Evolutionary conservation across 2,113 vertebrate species (phyloP), one percentile per base, ranked within the genome.

Genomic region (Piaya cayana): DNA sequence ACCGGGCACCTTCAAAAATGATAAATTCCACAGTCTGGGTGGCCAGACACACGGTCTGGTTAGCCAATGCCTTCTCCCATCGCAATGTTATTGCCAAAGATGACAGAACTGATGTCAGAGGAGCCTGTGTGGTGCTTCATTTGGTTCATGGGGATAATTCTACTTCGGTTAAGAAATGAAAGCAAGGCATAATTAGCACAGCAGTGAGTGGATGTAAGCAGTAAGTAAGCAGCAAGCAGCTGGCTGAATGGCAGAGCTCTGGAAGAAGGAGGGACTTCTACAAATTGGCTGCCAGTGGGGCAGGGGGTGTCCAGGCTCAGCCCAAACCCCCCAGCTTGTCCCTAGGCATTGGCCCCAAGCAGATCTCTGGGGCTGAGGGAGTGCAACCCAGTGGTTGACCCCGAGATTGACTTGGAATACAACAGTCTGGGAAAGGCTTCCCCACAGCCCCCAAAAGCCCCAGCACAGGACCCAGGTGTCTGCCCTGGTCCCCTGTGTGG

Each of bases 101-200:
- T 64, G 64, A 71, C n/a, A 86, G 64, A 88, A 93, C 42, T 90
- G 43, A 81, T 86, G 64, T 76, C 80, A 77, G 76, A 86, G 88
- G 42, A 91, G 81, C 56, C 53, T 32, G 18, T 5, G 14, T 36
- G 60, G 80, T 39, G 58, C 69, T 81, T 93, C 50, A 67, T 86
- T 92, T 86, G 55, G 59, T 88, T 88, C 92, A 55, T 8, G 47
- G 69, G 76, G 77, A 75, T 58, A 49, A 32, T 83, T 71, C 8
- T 58, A 49, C 34, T 83, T 71, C 8, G 26, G 37, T 77, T 78
- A 81, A 92, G 81, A 83, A 93, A 88, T 83, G 30, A 59, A 88
- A 78, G 56, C 3, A 52, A 84, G 14, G 56, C 19, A 8, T 74
- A 90, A 92, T 95, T 88, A 95, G 69, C 55, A 21, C 0, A 0